phyloP scores from a whole-genome alignment of 2,113 vertebrate species.

The Ailuropoda melanoleuca region DNA sequence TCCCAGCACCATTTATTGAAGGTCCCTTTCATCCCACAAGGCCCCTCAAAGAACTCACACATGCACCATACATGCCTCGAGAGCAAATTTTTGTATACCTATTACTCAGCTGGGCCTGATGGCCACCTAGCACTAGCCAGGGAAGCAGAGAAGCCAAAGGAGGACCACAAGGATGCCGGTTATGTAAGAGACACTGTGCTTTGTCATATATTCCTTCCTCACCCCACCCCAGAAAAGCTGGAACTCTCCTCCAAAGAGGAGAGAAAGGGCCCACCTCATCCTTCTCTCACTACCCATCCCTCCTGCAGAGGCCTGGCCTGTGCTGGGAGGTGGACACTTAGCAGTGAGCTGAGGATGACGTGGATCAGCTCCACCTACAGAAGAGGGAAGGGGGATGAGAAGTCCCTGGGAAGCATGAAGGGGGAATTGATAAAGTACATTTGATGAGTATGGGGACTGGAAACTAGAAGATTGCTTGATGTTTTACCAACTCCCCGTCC shows the following conservation, averaged over 20 bases:
- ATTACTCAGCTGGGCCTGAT: neutral
- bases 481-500: neutral
- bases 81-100: neutral
- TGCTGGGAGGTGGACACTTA: neutral
- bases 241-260: too few relatives aligned
- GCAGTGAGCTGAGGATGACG: neutral
- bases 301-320: neutral
- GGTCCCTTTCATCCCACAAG: neutral
- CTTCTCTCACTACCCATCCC: neutral
- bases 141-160: neutral
- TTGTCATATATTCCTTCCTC: neutral
- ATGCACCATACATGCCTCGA: neutral
- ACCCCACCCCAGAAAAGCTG: neutral
- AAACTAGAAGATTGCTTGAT: neutral
- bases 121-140: neutral
- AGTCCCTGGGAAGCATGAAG: neutral
- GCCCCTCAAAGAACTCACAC: too few relatives aligned
- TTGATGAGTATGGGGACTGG: neutral
- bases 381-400: neutral
- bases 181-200: neutral
- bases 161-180: neutral
- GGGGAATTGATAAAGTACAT: neutral
- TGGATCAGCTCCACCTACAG: neutral
- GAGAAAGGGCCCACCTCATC: neutral
- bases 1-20: neutral